phyloP scores from a whole-genome alignment of 2,797 vertebrate genomes.

The Tarsius wallacei region DNA sequence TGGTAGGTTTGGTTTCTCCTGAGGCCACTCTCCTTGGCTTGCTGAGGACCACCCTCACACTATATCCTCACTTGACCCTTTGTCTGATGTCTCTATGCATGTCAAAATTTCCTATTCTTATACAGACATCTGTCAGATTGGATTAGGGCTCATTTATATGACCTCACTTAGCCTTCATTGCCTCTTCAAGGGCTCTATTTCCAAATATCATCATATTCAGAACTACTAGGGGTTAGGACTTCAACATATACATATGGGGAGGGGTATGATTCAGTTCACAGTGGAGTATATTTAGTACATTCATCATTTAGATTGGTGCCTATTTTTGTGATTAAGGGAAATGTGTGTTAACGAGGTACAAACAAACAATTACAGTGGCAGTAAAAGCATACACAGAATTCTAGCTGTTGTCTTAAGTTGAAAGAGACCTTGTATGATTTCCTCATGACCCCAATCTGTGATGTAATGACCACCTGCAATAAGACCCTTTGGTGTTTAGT shows the following conservation, averaged over 20 bases:
- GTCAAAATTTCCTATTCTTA: not conserved
- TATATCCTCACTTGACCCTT: not conserved
- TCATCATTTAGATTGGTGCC: not conserved
- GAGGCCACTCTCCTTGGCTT: not conserved
- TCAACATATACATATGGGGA: not conserved
- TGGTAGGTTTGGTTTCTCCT: not conserved
- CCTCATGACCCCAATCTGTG: not conserved
- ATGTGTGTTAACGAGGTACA: not conserved
- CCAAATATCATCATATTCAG: not conserved
- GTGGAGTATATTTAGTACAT: not conserved
- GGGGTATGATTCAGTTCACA: not conserved
- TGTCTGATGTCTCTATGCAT: not conserved
- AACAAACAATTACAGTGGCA: not conserved
- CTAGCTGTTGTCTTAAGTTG: not conserved
- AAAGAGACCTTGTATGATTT: not conserved
- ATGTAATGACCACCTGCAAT: not conserved
- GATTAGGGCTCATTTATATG: not conserved
- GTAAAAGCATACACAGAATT: not conserved
- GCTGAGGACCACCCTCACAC: not conserved
- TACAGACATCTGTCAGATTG: not conserved
- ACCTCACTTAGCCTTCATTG: not conserved
- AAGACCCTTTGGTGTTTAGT: not conserved
- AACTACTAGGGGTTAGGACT: not conserved
- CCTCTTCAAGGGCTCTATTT: not conserved
- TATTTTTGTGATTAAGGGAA: conserved; percentile 20